These are phyloP conservation scores for Atta texana DNA, from an alignment of 1,140 invertebrate genomes.

Conservation along the genomic window DNA sequence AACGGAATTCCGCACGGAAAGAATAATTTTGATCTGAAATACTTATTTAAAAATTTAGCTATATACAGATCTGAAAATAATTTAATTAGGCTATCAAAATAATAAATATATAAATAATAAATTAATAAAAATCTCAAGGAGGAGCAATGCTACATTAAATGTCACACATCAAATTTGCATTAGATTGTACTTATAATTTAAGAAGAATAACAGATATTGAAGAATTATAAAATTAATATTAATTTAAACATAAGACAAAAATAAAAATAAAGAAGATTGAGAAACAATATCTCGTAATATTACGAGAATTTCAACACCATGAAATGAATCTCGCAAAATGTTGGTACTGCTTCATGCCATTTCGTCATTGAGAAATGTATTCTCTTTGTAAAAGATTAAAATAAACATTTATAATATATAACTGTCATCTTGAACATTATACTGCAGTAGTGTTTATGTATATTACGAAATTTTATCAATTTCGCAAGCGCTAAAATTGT, in stretches of 20 bases:
- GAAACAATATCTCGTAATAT: neutral
- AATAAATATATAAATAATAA: too few relatives aligned
- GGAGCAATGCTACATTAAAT: too few relatives aligned
- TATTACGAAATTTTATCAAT: neutral
- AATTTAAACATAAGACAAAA: neutral
- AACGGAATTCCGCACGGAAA: too few relatives aligned
- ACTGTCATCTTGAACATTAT: neutral
- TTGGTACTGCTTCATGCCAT: neutral
- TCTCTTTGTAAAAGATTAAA: neutral
- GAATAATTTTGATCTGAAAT: too few relatives aligned
- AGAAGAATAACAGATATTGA: neutral
- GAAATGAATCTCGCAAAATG: conserved; percentile 18
- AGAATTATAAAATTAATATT: neutral
- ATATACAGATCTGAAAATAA: too few relatives aligned
- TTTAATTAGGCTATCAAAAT: too few relatives aligned
- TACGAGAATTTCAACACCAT: neutral
- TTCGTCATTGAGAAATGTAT: neutral
- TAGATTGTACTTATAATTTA: neutral
- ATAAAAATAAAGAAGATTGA: neutral
- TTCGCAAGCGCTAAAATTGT: neutral
- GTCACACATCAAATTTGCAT: neutral
- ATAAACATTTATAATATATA: neutral
- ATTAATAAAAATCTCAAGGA: too few relatives aligned
- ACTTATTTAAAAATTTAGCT: too few relatives aligned
- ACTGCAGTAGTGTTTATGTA: neutral